Conservation (phyloP, 2,113 vertebrate species). For the Eudyptes chrysolophus region DNA sequence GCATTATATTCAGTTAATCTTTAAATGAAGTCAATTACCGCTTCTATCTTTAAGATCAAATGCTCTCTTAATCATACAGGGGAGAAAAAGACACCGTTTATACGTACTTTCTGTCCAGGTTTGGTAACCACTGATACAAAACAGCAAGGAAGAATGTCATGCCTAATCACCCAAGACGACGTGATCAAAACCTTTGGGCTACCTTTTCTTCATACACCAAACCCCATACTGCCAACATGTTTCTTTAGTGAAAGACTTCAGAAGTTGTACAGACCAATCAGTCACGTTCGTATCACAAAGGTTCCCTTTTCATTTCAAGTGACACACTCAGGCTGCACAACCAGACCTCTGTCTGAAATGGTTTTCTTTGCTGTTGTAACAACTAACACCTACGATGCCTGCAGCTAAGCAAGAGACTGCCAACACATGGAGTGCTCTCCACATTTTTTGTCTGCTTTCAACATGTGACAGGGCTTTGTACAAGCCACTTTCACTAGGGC, state of each 20-base stretch:
- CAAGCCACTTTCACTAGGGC: not conserved
- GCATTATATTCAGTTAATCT: conserved; percentile 55
- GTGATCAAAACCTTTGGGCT: not conserved
- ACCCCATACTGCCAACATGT: not conserved
- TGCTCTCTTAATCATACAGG: not conserved
- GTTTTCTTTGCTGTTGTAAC: not conserved
- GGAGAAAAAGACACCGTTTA: not conserved
- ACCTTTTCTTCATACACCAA: not conserved
- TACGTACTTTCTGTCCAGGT: not conserved
- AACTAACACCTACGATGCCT: not conserved
- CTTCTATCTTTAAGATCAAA: conserved; percentile 59
- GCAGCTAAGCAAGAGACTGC: not conserved
- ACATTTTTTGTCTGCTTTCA: not conserved
- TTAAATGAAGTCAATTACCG: conserved; percentile 59
- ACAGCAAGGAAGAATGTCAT: not conserved
- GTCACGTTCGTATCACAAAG: not conserved
- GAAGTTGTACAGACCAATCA: not conserved
- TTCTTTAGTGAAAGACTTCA: not conserved
- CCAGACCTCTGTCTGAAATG: not conserved
- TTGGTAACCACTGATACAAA: not conserved
- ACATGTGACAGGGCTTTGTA: not conserved
- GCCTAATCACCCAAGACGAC: not conserved
- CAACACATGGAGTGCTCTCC: not conserved
- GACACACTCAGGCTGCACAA: not conserved
- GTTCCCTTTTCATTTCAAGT: not conserved